Base-by-base conservation (phyloP, 2,888 invertebrate genomes). In the Athalia cordata region DNA sequence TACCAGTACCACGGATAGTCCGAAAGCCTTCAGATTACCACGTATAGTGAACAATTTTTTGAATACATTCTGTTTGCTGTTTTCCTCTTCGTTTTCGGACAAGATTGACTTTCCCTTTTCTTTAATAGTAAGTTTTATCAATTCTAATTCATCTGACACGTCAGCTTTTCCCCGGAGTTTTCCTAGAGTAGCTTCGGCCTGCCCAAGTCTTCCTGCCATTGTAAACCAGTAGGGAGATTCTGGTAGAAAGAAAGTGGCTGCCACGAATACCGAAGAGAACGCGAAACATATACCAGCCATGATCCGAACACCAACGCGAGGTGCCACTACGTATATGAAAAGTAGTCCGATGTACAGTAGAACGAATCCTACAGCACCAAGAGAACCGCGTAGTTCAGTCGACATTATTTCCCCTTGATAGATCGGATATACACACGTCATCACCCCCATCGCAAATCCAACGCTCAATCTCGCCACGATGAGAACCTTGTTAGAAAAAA, bases 291-390 rank as follows among this genome's bases (percentile, higher is more conserved):
- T 62, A 3, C 80, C 80, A 0, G 86, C 86, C 59, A 84, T 80
- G 4, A 29, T 49, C 6, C 79, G 45, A 62, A 88, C 85, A 7
- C 84, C 84, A 3, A 88, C 79, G 4, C 83, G 82, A 4, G 87
- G 87, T 0, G 84, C 85, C 0, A 87, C 74, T 0, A 83, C 77
- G 82, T 84, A 89, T 5, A 86, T 81, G 50, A 84, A 75, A 6
- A 89, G 81, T 11, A 86, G 82, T 7, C 89, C 89, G 50, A 84
- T 55, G 74, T 86, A 87, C 84, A 90, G 90, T 86, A 92, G 92
- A 88, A 93, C 92, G 84, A 91, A 91, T 89, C 92, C 92, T 81
- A 93, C 89, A 13, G 93, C 92, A 83, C 93, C 92, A 81, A 93
- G 92, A 43, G 93, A 92, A 11, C 94, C 94, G 77, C 94, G 91